A percentile compares a stretch with the other conserved stretches of the same genome.
These are phyloP conservation scores for Mycteria americana DNA, from an alignment of 2,797 vertebrate species.

Conservation along the genomic window DNA sequence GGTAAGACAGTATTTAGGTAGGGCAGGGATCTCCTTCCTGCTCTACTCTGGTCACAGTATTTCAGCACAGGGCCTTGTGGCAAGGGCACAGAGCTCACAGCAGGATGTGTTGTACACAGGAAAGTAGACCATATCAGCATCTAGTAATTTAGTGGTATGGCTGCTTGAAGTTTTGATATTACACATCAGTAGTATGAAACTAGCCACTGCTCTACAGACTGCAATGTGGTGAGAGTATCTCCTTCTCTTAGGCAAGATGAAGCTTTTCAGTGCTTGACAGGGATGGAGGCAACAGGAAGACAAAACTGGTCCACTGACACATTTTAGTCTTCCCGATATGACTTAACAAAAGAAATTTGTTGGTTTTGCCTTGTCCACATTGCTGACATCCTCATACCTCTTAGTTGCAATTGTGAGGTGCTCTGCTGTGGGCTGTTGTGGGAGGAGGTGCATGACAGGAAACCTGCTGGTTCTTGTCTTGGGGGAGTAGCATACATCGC, in stretches of 20 bases:
- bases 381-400: background rate
- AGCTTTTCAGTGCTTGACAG: background rate
- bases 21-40: background rate
- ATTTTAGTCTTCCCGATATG: background rate
- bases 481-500: rapidly evolving
- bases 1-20: no score
- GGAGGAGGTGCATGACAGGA: background rate
- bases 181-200: background rate
- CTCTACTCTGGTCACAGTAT: background rate
- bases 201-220: background rate
- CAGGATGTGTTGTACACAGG: background rate
- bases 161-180: background rate
- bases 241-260: background rate
- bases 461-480: background rate
- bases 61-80: background rate
- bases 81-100: background rate
- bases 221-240: rapidly evolving
- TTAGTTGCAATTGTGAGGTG: background rate
- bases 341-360: background rate
- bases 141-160: background rate
- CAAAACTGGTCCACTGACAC: background rate
- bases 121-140: background rate
- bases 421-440: background rate
- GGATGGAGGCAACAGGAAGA: background rate
- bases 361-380: background rate